Conservation (phyloP, 92 coral and sea anemone species). For the Pocillopora grandis region DNA sequence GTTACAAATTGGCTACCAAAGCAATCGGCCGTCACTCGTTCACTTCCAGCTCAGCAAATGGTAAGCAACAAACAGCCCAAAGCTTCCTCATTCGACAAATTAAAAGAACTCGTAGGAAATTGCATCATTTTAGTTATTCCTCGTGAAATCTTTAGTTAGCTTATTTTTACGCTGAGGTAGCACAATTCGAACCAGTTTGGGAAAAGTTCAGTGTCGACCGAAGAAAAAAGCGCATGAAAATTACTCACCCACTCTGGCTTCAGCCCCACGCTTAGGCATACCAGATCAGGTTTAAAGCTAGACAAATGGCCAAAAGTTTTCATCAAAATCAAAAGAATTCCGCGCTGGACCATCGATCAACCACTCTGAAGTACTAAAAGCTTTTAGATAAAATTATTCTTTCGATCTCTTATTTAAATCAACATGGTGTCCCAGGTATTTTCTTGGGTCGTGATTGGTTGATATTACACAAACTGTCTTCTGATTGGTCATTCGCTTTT, state of each 20-base stretch:
- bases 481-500: not conserved
- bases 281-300: not conserved
- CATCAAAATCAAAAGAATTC: not conserved
- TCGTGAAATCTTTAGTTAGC: not conserved
- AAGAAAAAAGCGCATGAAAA: not conserved
- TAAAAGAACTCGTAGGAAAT: not conserved
- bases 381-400: not conserved
- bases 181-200: not conserved
- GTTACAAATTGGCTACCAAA: too few species aligned
- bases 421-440: not conserved
- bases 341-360: too few species aligned
- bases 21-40: too few species aligned
- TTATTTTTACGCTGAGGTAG: conserved; percentile 13
- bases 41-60: too few species aligned
- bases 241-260: conserved; percentile 27
- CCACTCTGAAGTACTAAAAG: not conserved
- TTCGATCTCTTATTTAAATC: not conserved
- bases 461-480: not conserved
- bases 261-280: conserved; percentile 38
- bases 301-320: not conserved
- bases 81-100: not conserved
- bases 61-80: not conserved
- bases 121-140: not conserved
- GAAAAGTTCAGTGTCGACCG: not conserved
- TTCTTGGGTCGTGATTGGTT: not conserved